Base-by-base conservation (phyloP, 2,888 invertebrate species). In the Hecatera dysodea region DNA sequence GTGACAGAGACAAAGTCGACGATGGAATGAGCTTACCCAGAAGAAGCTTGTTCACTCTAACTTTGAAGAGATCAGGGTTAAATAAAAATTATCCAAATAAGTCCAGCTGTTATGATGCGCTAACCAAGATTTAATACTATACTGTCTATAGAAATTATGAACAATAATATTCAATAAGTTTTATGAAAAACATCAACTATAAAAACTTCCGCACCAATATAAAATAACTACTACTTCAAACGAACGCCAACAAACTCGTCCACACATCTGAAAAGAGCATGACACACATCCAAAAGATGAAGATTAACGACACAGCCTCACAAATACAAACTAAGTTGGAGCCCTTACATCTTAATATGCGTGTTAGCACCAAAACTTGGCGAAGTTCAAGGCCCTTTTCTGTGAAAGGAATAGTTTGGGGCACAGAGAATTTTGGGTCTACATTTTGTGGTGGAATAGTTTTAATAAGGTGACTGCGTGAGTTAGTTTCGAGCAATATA, bases 341-440 rank as follows among this genome's bases (percentile, higher is more conserved):
- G n/a, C 22, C 22, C 44, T 63, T 56, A 77, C 64, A 56, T 70
- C 83, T 70, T 81, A 70, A 81, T 64, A 80, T 48, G 48, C 67
- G 50, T 42, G 66, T 67, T 79, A 62, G n/a, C 67, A 24, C 9
- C 29, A 2, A 53, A 79, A 66, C 48, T 75, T 72, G 12, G 8
- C n/a, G 24, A 29, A 65, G 55, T 78, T 65, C 44, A 33, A 44
- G 36, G 55, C 27, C 52, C 15, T 59, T 75, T 53, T 17, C 68
- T 19, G 2, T 39, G 77, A 60, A 77, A 71, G 78, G 77, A 46
- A 74, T 78, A 55, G 78, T 71, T 78, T 42, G 17, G 7, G 22
- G 8, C 27, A n/a, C 4, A 17, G 27, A 50, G 71, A 48, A 55
- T 74, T 74, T 74, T 29, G 78, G 73, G 73, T 74, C 36, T 56